Evolutionary conservation across 2,888 invertebrate genomes (phyloP).

Genomic region (Gisinianus flammeolus): DNA sequence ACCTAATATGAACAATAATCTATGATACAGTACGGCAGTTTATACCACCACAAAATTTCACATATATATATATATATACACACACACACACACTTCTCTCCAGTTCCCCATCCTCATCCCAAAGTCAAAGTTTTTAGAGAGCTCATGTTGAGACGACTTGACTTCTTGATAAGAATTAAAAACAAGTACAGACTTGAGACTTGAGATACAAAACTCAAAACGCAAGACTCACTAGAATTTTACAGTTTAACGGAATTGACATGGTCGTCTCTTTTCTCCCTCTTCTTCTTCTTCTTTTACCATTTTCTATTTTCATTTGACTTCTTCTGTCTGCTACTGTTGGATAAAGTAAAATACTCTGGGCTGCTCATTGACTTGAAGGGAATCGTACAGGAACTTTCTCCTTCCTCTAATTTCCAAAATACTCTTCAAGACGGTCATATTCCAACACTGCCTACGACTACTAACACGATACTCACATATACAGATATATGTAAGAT

Average conservation of each 20-base stretch:
- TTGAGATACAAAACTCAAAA: neutral
- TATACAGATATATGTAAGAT: neutral
- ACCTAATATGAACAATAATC: too few species aligned
- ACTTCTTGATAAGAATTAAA: neutral
- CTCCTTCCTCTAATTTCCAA: neutral
- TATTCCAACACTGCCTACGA: neutral
- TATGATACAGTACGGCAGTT: too few species aligned
- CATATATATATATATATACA: too few species aligned
- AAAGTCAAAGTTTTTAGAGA: neutral
- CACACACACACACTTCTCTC: too few species aligned
- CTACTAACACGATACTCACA: neutral
- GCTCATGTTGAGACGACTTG: neutral
- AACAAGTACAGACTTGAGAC: neutral
- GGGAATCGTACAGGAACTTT: neutral
- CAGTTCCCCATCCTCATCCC: too few species aligned
- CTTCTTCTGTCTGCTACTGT: neutral
- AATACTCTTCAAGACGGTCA: neutral
- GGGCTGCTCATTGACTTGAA: neutral
- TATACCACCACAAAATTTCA: too few species aligned
- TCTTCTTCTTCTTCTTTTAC: neutral
- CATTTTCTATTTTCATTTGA: neutral
- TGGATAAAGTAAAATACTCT: too few species aligned
- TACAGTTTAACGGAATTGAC: neutral
- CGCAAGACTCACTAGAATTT: neutral
- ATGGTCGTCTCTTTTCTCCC: neutral